A percentile compares a stretch with the other conserved stretches of the same genome.
These are phyloP conservation scores for Megalonaias nervosa DNA, from an alignment of 1,140 invertebrate genomes.

Conservation along the genomic window DNA sequence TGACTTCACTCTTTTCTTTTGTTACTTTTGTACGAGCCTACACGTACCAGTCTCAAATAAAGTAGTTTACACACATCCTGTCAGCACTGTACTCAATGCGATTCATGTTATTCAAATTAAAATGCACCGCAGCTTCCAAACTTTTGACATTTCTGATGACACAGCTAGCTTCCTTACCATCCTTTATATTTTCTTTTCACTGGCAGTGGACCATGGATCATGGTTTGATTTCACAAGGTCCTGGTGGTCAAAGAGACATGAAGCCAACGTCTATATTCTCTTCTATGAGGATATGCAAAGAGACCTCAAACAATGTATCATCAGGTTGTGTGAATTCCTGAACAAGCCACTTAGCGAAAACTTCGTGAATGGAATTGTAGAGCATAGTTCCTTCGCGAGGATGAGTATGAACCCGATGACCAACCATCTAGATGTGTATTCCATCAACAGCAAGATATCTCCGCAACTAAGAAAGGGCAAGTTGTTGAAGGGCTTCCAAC, in stretches of 20 bases:
- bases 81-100: no score
- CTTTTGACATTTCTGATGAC: no score
- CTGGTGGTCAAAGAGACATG: constrained; percentile 79
- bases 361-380: constrained; percentile 59
- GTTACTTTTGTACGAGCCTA: no score
- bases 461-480: constrained; percentile 65
- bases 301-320: constrained; percentile 50
- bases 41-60: no score
- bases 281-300: constrained; percentile 83
- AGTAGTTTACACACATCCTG: no score
- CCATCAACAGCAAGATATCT: constrained; percentile 63
- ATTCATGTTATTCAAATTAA: no score
- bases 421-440: constrained; percentile 76
- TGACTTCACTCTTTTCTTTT: no score
- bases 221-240: constrained; percentile 67
- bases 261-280: constrained; percentile 85
- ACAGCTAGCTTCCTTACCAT: not conserved
- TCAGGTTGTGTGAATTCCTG: constrained; percentile 71
- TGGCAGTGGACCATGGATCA: constrained; percentile 65
- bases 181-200: constrained; percentile 3
- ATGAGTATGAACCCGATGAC: constrained; percentile 83
- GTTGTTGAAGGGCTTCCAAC: no score
- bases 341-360: constrained; percentile 65
- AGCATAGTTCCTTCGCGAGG: constrained; percentile 74
- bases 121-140: no score